Evolutionary conservation across 2,113 vertebrate genomes (phyloP), one percentile per base, ranked within the genome.

Genomic region (Phalacrocorax aristotelis): DNA sequence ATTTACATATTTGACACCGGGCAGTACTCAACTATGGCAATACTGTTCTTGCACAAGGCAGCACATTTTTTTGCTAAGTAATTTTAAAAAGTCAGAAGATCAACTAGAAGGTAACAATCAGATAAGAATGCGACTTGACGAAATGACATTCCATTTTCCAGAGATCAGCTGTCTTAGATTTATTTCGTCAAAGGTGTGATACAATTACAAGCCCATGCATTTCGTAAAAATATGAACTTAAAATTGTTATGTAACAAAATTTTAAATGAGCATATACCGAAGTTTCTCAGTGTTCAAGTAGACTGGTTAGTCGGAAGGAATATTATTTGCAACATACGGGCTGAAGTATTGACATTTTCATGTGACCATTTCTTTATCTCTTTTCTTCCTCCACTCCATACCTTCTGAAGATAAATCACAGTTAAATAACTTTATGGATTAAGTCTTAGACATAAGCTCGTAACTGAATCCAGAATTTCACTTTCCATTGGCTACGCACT

Each of bases 171-270:
- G 42, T 58, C 60, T 79, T 22, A 62, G 40, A 90, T 97, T 97
- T 95, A 97, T 97, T 95, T 94, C 44, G 78, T 71, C 46, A 91
- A 83, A 96, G 55, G 61, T 55, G 55, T 60, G n/a, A 91, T 79
- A 96, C 83, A 94, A 29, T 64, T 87, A 86, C 93, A 96, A 91
- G 77, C 65, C 91, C 90, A 91, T 55, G 69, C 83, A 89, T 64
- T 87, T 93, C 61, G 91, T 81, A 91, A 80, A 95, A 94, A 87
- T 18, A n/a, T 66, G 38, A 97, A 87, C 52, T 93, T 87, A 75
- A 86, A 89, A 29, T 14, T 82, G 34, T 57, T 32, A 92, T 12
- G 42, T 58, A 92, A 96, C n/a, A 91, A 66, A 80, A 46, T 66
- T 83, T 88, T 78, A 91, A 90, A 82, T 92, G 83, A 92, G 44